Evolutionary conservation across 2,888 invertebrate species (phyloP).

Genomic region (Drosophila quinaria): DNA sequence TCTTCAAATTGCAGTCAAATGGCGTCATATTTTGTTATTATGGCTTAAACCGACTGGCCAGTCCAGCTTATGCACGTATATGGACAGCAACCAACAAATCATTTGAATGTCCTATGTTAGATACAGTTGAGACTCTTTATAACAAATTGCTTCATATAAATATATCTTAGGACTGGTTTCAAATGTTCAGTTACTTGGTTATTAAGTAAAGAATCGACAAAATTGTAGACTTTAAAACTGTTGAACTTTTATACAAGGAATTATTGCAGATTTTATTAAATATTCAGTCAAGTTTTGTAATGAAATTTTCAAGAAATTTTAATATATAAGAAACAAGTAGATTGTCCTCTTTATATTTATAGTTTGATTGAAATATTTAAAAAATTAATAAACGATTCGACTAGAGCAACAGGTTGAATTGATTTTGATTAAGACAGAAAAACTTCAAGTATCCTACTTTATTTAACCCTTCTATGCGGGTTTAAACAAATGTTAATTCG

Average conservation of each 20-base stretch:
- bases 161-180: neutral
- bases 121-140: slow-evolving; percentile 19
- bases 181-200: neutral
- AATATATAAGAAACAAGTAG: too few relatives aligned
- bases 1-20: slow-evolving; percentile 63
- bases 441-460: neutral
- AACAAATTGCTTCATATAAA: neutral
- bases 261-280: too few relatives aligned
- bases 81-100: slow-evolving; percentile 44
- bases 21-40: slow-evolving; percentile 71
- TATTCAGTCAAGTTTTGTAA: too few relatives aligned
- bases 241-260: too few relatives aligned
- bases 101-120: slow-evolving; percentile 21
- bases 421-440: neutral
- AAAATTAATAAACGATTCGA: neutral
- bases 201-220: neutral
- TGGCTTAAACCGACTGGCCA: slow-evolving; percentile 38
- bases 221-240: neutral
- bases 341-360: neutral
- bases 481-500: neutral
- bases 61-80: slow-evolving; percentile 22
- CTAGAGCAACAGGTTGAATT: neutral
- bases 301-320: too few relatives aligned
- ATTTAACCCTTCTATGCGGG: neutral
- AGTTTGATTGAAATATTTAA: neutral